Conservation (phyloP, 1,140 invertebrate species). For the Leptestheria dahalacensis region DNA sequence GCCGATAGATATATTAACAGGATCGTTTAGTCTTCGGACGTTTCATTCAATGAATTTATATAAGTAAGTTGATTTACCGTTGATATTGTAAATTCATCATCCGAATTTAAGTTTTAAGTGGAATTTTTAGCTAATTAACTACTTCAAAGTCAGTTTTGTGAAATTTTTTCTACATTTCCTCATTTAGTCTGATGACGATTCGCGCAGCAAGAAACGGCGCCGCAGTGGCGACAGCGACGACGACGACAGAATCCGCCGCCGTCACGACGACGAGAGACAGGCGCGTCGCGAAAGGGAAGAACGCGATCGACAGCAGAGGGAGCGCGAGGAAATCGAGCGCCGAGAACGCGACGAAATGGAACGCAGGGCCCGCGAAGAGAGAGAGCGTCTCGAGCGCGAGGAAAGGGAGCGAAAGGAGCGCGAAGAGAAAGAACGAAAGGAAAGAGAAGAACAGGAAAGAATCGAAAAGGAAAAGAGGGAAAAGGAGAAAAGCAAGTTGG, state of each 20-base stretch:
- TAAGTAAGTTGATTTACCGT: no score
- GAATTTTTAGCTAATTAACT: no score
- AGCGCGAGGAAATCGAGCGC: conserved; percentile 5
- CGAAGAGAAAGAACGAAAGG: conserved; percentile 10
- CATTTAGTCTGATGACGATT: background rate
- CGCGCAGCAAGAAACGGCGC: background rate
- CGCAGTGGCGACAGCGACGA: background rate
- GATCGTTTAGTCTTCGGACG: no score
- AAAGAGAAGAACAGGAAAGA: background rate
- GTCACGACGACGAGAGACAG: background rate
- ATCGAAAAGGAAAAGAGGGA: background rate
- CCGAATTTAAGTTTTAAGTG: no score
- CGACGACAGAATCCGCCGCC: background rate
- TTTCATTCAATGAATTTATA: no score
- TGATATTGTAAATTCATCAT: no score
- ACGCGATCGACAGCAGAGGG: conserved; percentile 10
- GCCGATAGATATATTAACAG: no score
- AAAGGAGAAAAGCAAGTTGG: background rate
- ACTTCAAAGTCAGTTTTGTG: no score
- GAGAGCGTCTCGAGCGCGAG: conserved; percentile 2
- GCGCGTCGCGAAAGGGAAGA: conserved; percentile 13
- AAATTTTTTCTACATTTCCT: no score
- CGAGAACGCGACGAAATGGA: conserved; percentile 12
- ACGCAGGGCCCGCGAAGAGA: conserved; percentile 5
- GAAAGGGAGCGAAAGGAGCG: conserved; percentile 10